phyloP scores from a whole-genome alignment of 2,888 invertebrate species.

The Entomobrya proxima region DNA sequence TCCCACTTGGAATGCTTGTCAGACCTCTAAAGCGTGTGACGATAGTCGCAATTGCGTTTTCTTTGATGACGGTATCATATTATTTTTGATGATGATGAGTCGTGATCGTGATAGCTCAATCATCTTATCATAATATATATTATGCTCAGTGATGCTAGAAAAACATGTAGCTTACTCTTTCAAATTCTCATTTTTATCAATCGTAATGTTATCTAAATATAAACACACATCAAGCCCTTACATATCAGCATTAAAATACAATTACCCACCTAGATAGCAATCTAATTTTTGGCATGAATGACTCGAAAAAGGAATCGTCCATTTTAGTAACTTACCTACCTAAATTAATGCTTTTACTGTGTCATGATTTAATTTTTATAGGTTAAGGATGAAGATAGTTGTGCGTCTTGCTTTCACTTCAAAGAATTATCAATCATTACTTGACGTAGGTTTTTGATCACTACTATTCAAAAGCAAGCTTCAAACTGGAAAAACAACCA shows the following conservation, averaged over 20 bases:
- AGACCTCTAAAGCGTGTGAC: background rate
- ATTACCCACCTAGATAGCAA: too few relatives aligned
- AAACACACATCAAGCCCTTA: background rate
- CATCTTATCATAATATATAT: background rate
- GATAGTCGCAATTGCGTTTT: constrained; percentile 18
- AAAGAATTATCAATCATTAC: too few relatives aligned
- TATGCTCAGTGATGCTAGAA: constrained; percentile 4
- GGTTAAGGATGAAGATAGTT: background rate
- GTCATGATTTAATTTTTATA: background rate
- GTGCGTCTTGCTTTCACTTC: background rate
- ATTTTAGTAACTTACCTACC: background rate
- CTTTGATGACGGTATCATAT: constrained; percentile 6
- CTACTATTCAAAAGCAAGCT: too few relatives aligned
- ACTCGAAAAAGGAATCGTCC: constrained; percentile 21
- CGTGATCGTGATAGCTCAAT: constrained; percentile 2
- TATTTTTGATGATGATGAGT: constrained; percentile 16
- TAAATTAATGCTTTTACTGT: background rate
- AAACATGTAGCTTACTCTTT: background rate
- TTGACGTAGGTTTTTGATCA: too few relatives aligned
- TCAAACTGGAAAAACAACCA: too few relatives aligned
- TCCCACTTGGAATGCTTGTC: background rate
- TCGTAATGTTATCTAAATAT: background rate
- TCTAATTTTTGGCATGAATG: constrained; percentile 33
- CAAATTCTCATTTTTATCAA: background rate
- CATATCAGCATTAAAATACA: background rate